A percentile compares a stretch with the other conserved stretches of the same genome.
Evolutionary conservation across 2,888 invertebrate genomes (phyloP).

Genomic region (Tortrix viridana): DNA sequence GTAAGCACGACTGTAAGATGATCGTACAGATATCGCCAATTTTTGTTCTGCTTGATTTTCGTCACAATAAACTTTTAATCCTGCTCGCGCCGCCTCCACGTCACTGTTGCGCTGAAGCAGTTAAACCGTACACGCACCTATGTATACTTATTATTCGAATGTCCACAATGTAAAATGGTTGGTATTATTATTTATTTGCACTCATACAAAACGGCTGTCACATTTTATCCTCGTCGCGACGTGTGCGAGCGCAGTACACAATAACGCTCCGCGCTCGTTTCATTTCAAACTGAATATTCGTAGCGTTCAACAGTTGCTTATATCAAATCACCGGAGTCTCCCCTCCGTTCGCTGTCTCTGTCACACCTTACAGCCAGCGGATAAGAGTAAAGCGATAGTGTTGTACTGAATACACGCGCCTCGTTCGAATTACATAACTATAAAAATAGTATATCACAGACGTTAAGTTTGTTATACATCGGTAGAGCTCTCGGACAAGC

Average conservation of each 20-base stretch:
- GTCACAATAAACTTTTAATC: conserved; percentile 77
- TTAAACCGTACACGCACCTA: conserved; percentile 50
- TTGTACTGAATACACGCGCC: conserved; percentile 52
- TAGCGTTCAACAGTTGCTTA: conserved; percentile 79
- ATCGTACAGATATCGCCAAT: conserved; percentile 63
- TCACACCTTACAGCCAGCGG: conserved; percentile 53
- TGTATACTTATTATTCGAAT: conserved; percentile 45
- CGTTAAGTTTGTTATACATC: conserved; percentile 26
- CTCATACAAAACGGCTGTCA: conserved; percentile 71
- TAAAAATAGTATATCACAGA: conserved; percentile 46
- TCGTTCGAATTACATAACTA: conserved; percentile 56
- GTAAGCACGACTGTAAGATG: conserved; percentile 62
- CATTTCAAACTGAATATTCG: conserved; percentile 78
- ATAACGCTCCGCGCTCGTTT: conserved; percentile 61
- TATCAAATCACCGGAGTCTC: conserved; percentile 76
- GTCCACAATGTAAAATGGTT: conserved; percentile 59
- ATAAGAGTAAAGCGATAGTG: conserved; percentile 62
- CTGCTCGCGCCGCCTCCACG: conserved; percentile 74
- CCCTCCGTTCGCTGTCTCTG: conserved; percentile 66
- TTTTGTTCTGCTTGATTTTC: conserved; percentile 69
- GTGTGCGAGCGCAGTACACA: conserved; percentile 52
- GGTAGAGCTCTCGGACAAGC: conserved; percentile 24
- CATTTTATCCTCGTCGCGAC: conserved; percentile 73
- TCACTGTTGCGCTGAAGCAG: conserved; percentile 64
- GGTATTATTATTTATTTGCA: conserved; percentile 61